These are phyloP conservation scores for Lasiurus borealis DNA, from an alignment of 2,113 vertebrate genomes.

Conservation along the genomic window DNA sequence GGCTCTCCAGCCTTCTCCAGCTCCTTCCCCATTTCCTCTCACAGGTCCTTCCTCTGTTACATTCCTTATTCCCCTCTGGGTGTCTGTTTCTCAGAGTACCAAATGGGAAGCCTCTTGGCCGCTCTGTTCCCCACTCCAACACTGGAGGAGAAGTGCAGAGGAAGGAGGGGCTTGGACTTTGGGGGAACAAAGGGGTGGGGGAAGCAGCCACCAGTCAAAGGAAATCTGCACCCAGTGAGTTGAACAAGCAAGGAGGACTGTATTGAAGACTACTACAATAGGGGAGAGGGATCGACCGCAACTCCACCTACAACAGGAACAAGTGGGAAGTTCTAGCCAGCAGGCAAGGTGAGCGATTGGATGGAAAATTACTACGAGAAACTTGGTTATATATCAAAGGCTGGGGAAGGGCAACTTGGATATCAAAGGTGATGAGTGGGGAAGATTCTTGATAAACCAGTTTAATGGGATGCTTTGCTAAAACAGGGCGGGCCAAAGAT, in stretches of 20 bases:
- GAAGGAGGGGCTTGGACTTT: not conserved
- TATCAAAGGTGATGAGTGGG: not conserved
- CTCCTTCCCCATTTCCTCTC: not conserved
- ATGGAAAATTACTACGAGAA: conserved; percentile 6
- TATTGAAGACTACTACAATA: not conserved
- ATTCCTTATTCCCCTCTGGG: not conserved
- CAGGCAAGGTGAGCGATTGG: not conserved
- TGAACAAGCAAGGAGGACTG: not conserved
- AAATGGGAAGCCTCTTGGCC: not conserved
- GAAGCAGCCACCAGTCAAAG: not conserved
- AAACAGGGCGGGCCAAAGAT: not conserved
- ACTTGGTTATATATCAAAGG: not conserved
- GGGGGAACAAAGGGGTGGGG: too few relatives aligned
- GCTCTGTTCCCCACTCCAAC: not conserved
- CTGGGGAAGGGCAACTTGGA: not conserved
- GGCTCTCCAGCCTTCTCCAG: not conserved
- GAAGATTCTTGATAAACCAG: not conserved
- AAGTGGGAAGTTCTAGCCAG: not conserved
- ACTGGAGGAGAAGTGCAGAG: not conserved
- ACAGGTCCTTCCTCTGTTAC: not conserved
- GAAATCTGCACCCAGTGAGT: not conserved
- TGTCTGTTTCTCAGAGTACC: not conserved
- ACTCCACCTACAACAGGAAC: not conserved
- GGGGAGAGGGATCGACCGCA: not conserved
- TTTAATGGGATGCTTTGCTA: not conserved